Evolutionary conservation across 2,797 vertebrate genomes (phyloP).

Genomic region (Bradypus variegatus): DNA sequence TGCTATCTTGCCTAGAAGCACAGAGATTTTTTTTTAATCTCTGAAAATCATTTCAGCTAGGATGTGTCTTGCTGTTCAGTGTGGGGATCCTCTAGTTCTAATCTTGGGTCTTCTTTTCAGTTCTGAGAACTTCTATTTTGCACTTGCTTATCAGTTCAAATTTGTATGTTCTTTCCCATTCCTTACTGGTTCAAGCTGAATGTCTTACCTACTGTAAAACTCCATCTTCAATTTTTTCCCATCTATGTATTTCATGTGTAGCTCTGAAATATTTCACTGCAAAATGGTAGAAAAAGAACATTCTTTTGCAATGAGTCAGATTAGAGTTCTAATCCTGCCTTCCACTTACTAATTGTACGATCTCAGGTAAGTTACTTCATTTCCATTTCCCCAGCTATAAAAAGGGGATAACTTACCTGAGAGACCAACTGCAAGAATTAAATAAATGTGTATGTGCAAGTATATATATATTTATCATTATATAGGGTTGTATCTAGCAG

Average conservation of each 20-base stretch:
- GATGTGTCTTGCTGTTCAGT: not conserved
- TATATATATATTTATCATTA: not conserved
- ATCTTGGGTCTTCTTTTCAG: not conserved
- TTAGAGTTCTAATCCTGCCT: not conserved
- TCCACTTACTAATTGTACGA: not conserved
- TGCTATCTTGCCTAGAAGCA: not conserved
- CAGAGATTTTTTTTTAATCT: not conserved
- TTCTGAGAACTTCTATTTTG: slow-evolving; percentile 8
- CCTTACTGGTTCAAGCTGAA: not conserved
- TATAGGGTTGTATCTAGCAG: not conserved
- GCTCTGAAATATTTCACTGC: slow-evolving; percentile 16
- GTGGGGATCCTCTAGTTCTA: not conserved
- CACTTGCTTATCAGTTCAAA: not conserved
- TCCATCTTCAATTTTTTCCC: not conserved
- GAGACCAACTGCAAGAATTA: not conserved
- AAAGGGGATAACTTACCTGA: not conserved
- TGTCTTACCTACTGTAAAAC: not conserved
- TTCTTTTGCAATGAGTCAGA: not conserved
- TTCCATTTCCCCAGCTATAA: not conserved
- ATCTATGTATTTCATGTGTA: not conserved
- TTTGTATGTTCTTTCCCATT: not conserved
- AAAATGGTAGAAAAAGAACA: not conserved
- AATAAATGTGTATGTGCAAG: not conserved
- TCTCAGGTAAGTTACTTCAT: not conserved
- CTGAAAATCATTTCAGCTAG: not conserved